Base-by-base conservation (phyloP, 1,140 invertebrate genomes). In the Drosophila nasuta region DNA sequence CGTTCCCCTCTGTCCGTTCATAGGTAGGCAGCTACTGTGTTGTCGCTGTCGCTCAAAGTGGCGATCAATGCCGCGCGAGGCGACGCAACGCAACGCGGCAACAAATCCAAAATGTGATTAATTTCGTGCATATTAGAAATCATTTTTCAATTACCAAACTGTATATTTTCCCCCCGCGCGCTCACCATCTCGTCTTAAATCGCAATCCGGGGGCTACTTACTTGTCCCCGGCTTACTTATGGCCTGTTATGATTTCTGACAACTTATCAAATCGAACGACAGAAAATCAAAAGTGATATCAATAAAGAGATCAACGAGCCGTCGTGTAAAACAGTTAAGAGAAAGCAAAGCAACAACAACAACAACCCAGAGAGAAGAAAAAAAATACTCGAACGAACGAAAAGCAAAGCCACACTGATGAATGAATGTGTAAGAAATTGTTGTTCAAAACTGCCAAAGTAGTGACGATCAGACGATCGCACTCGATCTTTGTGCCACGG, bases 91-190 rank as follows among this genome's bases (percentile, higher is more conserved):
- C 33, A 38, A 25, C 49, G 59, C 51, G 52, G 49, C 63, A 68
- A 69, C 75, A 89, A 88, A 89, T 87, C 83, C 83, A 90, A 90
- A 90, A 89, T 90, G 86, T 89, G 86, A 89, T 89, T 89, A 89
- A 89, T 89, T 89, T 89, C 81, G 89, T 89, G 86, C 86, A 90
- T 90, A 89, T 89, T 89, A 90, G 86, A 89, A 86, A 89, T 89
- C 87, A 89, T 89, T 89, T 89, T 89, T 89, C 86, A 89, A 89
- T 89, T 90, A 89, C 86, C 75, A 79, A 85, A 64, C 51, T 46
- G 28, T 25, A n/a, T 49, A 38, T 63, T 46, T 49, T 25, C 8
- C 17, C 41, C 56, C 20, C 1, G 2, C 20, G 6, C 1, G 3
- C 1, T 17, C 2, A 7, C 3, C 6, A 10, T 56, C 5, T 17